Evolutionary conservation across 2,113 vertebrate genomes (phyloP), one percentile per base, ranked within the genome.

Genomic region (Indri indri): DNA sequence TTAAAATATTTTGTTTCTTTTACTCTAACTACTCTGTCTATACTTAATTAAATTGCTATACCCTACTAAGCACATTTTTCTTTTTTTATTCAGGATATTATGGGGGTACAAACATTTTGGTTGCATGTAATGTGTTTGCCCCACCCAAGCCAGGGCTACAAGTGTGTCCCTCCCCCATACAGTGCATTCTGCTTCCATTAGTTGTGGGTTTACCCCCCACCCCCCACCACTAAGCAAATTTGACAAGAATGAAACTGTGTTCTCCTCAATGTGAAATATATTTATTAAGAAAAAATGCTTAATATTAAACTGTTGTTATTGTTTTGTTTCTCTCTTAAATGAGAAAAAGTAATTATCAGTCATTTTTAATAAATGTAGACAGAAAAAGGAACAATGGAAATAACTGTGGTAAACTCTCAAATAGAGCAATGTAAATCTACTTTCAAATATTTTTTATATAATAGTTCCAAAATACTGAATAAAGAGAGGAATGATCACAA

Each of bases 1-100:
- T 74, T 63, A 18, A 93, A 93, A 89, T 82, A 76, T 87, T 61
- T 54, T 54, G 16, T 73, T 74, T 88, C 13, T 95, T 76, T 81
- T 81, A 88, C n/a, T 88, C 13, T 4, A 81, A 73, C 6, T 16
- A 61, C 50, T 77, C 57, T 40, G 20, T 50, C 20, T 77, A 12
- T 2, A 70, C 63, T 73, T 73, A 50, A n/a, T 80, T 73, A 50
- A n/a, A 61, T 42, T n/a, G 12, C 30, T 40, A 14, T 37, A 17
- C 8, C 88, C 4, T 61, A 17, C 52, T 54, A 54, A 54, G 52
- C 52, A 54, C 16, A 18, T 54, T 54, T 47, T 47, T n/a, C n/a
- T 50, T 54, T 50, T 52, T 54, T 54, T 54, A 54, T 54, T 54
- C 52, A 54, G 16, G 52, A 54, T 54, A 17, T 18, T 54, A 54